These are phyloP conservation scores for Dascillus cervinus DNA, from an alignment of 2,888 invertebrate genomes.

Conservation along the genomic window DNA sequence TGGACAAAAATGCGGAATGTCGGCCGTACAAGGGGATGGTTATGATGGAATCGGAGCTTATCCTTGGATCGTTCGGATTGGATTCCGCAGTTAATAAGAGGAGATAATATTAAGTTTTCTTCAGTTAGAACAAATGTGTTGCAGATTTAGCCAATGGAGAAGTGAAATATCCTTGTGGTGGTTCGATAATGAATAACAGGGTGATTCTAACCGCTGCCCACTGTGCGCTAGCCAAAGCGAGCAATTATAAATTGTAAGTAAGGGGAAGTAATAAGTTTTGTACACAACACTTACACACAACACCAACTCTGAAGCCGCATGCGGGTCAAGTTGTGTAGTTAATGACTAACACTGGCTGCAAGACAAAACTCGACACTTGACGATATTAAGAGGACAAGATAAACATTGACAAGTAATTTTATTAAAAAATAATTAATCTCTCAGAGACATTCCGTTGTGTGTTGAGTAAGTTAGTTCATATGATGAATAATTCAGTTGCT, in stretches of 20 bases:
- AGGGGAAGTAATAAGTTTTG: no score
- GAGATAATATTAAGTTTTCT: conserved; percentile 1
- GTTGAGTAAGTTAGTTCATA: no score
- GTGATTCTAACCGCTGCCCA: conserved; percentile 69
- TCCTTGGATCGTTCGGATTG: conserved; percentile 70
- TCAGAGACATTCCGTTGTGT: no score
- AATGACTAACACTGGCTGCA: no score
- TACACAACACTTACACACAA: no score
- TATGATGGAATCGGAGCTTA: conserved; percentile 64
- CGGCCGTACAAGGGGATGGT: conserved; percentile 57
- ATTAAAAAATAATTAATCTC: no score
- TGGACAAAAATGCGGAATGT: conserved; percentile 52
- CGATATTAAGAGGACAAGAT: no score
- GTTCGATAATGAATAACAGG: conserved; percentile 57
- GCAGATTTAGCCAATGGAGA: conserved; percentile 60
- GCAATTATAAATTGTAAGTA: conserved; percentile 66
- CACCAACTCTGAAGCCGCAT: no score
- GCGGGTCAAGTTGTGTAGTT: no score
- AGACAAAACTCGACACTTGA: no score
- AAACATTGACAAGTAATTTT: no score
- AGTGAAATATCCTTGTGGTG: conserved; percentile 67
- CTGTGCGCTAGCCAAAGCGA: conserved; percentile 69
- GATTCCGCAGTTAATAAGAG: conserved; percentile 68
- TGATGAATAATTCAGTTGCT: no score
- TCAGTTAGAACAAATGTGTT: conserved; percentile 26